Evolutionary conservation across 2,113 vertebrate species (phyloP), one percentile per base, ranked within the genome.

Genomic region (Callocephalon fimbriatum): DNA sequence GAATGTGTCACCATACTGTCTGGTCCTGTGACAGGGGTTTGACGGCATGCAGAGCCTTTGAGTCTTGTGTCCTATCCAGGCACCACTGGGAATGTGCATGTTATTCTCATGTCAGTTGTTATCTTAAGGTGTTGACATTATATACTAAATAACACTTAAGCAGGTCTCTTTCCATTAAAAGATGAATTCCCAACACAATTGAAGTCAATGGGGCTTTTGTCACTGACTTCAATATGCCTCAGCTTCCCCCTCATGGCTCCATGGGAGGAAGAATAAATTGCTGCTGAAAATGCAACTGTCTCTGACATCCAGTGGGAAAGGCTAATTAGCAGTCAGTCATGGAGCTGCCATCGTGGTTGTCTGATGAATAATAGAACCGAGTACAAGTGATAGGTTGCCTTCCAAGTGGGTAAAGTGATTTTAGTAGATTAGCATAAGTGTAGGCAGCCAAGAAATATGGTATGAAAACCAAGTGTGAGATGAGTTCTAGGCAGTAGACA

Each of bases 281-380:
- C 72, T 84, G 85, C 73, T 0, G 16, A 29, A 53, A 59, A 78
- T 12, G 48, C 18, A 63, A 15, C 74, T 53, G 80, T 35, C 37
- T 47, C 75, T 86, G 92, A 68, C 53, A 26, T 18, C 27, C 88
- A 25, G 61, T 35, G 90, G 86, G 86, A 90, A 59, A 90, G 74
- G 94, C 88, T 95, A 97, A 96, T 97, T 89, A 95, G 78, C 91
- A 96, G 91, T 81, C 95, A 80, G 42, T 93, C 91, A 84, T 8
- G 79, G 91, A 93, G 82, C 91, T 95, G 94, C 95, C 50, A 29
- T 72, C 12, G 3, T 79, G 89, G 53, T 32, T 96, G 92, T 73
- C 88, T 97, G 94, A 96, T 94, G 79, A 94, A 95, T 97, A 96
- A 95, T 85, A 93, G 74, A 97, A 92, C 89, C 85, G 70, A 83